phyloP scores from a whole-genome alignment of 1,140 invertebrate genomes.

The Drosophila rufa region DNA sequence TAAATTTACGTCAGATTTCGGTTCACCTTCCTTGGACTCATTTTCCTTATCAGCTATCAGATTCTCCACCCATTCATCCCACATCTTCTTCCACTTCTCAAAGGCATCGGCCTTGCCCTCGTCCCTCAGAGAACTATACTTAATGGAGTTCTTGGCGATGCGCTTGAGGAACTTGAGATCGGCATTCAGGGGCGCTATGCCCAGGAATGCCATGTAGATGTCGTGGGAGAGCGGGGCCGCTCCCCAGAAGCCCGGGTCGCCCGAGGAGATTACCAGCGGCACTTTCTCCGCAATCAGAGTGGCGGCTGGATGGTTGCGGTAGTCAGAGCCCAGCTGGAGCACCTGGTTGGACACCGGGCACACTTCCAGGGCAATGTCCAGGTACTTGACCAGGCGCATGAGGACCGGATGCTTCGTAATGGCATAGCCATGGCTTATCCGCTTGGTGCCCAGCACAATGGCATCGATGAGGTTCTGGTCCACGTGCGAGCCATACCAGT shows the following conservation, averaged over 20 bases:
- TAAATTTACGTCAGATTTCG: neutral
- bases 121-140: conserved; percentile 86
- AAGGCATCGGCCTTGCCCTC: conserved; percentile 54
- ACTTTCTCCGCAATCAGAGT: conserved; percentile 88
- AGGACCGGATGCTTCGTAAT: conserved; percentile 91
- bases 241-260: conserved; percentile 92
- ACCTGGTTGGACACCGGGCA: conserved; percentile 93
- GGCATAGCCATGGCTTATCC: conserved; percentile 90
- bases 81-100: conserved; percentile 66
- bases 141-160: conserved; percentile 91
- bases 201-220: conserved; percentile 93
- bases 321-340: conserved; percentile 89
- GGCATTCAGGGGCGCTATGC: conserved; percentile 89
- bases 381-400: conserved; percentile 87
- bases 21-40: neutral
- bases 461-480: conserved; percentile 92
- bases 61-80: conserved; percentile 61
- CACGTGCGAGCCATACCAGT: conserved; percentile 88
- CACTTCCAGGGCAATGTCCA: conserved; percentile 91
- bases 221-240: conserved; percentile 91
- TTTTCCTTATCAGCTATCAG: conserved; percentile 26
- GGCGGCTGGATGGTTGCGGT: conserved; percentile 92
- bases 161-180: conserved; percentile 92
- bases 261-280: conserved; percentile 87
- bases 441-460: conserved; percentile 89